Evolutionary conservation across 2,888 invertebrate genomes (phyloP).

Genomic region (Ophion obscuratus): DNA sequence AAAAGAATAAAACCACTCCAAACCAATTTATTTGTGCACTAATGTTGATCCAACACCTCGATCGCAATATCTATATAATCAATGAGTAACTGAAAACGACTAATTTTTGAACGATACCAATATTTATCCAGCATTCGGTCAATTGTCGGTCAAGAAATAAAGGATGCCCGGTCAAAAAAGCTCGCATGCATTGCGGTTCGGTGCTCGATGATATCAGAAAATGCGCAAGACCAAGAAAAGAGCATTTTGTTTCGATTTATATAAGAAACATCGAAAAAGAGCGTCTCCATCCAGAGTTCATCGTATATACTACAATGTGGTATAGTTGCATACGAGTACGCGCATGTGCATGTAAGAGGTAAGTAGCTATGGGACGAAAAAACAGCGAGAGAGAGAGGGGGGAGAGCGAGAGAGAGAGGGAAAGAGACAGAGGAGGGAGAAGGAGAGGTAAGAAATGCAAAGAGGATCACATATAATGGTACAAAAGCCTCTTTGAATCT

Average conservation of each 20-base stretch:
- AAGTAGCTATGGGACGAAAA: slow-evolving; percentile 36
- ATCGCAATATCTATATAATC: too few species aligned
- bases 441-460: slow-evolving; percentile 48
- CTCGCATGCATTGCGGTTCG: background rate
- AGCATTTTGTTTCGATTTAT: slow-evolving; percentile 45
- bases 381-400: slow-evolving; percentile 66
- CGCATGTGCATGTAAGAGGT: slow-evolving; percentile 28
- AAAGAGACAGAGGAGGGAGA: slow-evolving; percentile 57
- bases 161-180: too few species aligned
- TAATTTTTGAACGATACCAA: too few species aligned
- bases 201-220: slow-evolving; percentile 22
- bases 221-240: slow-evolving; percentile 24
- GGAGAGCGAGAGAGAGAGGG: slow-evolving; percentile 56
- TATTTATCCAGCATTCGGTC: too few species aligned
- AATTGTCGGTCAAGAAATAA: too few species aligned
- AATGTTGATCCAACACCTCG: too few species aligned
- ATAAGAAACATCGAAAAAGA: slow-evolving; percentile 24
- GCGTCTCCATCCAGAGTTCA: slow-evolving; percentile 37
- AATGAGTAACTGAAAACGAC: too few species aligned
- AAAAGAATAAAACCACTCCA: too few species aligned
- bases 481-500: slow-evolving; percentile 75
- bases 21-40: too few species aligned
- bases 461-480: slow-evolving; percentile 73
- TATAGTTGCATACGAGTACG: slow-evolving; percentile 26
- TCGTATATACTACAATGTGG: slow-evolving; percentile 35